Conservation (phyloP, 2,888 invertebrate species). For the Horisme vitalbata region DNA sequence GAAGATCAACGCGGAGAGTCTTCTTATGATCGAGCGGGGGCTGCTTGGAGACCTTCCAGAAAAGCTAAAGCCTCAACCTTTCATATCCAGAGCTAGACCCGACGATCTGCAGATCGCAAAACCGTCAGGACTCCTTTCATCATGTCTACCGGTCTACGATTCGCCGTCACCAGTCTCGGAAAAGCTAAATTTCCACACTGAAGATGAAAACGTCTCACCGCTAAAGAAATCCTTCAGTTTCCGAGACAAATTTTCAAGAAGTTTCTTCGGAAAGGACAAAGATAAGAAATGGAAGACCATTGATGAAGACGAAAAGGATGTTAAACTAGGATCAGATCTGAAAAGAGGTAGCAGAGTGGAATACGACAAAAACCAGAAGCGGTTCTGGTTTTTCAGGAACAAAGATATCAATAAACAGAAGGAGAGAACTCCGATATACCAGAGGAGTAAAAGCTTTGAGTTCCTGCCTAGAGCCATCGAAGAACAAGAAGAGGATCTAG, state of each 20-base stretch:
- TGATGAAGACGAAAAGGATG: slow-evolving; percentile 48
- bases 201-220: slow-evolving; percentile 58
- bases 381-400: slow-evolving; percentile 72
- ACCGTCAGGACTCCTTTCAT: slow-evolving; percentile 67
- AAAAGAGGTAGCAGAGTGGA: slow-evolving; percentile 44
- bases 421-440: slow-evolving; percentile 54
- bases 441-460: slow-evolving; percentile 75
- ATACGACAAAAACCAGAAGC: slow-evolving; percentile 62
- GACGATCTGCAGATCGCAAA: slow-evolving; percentile 69
- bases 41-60: slow-evolving; percentile 69
- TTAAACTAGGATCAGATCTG: slow-evolving; percentile 24
- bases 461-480: slow-evolving; percentile 66
- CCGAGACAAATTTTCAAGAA: slow-evolving; percentile 65
- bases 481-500: slow-evolving; percentile 50
- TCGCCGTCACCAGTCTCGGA: slow-evolving; percentile 58
- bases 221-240: slow-evolving; percentile 74
- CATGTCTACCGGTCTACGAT: slow-evolving; percentile 63
- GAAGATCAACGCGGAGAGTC: slow-evolving; percentile 67
- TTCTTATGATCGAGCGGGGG: slow-evolving; percentile 69
- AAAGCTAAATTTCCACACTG: slow-evolving; percentile 40
- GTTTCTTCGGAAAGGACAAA: slow-evolving; percentile 62
- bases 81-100: slow-evolving; percentile 47
- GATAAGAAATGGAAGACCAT: slow-evolving; percentile 47
- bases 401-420: slow-evolving; percentile 59
- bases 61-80: slow-evolving; percentile 61